Evolutionary conservation across 2,797 vertebrate genomes (phyloP), one percentile per base, ranked within the genome.

Genomic region (Rhinichthys osculus): DNA sequence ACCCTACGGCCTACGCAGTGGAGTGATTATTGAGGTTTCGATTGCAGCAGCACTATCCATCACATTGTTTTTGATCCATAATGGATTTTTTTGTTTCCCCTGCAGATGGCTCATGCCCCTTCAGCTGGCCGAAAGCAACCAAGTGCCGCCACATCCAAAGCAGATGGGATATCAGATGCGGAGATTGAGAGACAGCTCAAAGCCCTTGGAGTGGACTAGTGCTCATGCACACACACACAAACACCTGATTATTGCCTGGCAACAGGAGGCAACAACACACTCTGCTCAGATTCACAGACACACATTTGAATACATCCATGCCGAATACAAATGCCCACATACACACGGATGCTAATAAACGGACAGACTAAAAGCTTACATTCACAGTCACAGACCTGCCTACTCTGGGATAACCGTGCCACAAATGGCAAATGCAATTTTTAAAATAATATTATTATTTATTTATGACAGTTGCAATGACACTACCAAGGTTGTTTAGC

Each of bases 161-260:
- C 93, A 82, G 44, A 93, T 87, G 95, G 94, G n/a, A 97, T 97
- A 84, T 97, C 97, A 0, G 97, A 97, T 83, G 97, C 97, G 90
- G 97, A 97, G 89, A 97, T 97, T 66, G 97, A 97, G 91, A 92
- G 96, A 81, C 96, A 97, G 87, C 95, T 97, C 73, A 96, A 95
- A 90, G 97, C 96, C 54, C 87, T 97, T 85, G 96, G 96, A 82
- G 96, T 97, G 88, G 96, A 97, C 94, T 97, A 96, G 91, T 27
- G 11, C 76, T 17, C 52, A 83, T 59, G n/a, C 74, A 35, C 76
- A 44, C 71, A 62, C 78, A 71, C 44, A 72, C 52, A 38, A 38
- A 74, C 81, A 62, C 77, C 78, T 85, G 69, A 33, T 35, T 82
- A 57, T 82, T 87, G 87, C 82, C 85, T 85, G 70, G 81, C 47